Evolutionary conservation across 2,888 invertebrate species (phyloP), one percentile per base, ranked within the genome.

Genomic region (Drosophila stalkeri): DNA sequence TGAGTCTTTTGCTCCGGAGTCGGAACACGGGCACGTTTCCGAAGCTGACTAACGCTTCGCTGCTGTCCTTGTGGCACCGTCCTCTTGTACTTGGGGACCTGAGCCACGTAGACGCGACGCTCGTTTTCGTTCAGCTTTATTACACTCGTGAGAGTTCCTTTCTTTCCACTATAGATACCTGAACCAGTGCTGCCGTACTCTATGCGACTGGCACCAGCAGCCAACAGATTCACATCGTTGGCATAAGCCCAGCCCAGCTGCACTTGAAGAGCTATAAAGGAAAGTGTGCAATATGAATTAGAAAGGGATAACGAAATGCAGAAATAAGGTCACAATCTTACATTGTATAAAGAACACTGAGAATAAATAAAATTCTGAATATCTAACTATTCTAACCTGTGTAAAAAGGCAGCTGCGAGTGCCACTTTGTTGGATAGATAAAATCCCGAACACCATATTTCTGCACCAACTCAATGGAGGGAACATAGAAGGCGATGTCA

Each of bases 341-440:
- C n/a, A n/a, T n/a, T n/a, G n/a, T 23, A 23, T 23, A 23, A 3
- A 3, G 23, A 2, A 23, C 23, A 23, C 5, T 5, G 27, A 27
- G 27, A 5, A 27, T 27, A 27, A 27, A 27, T 4, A 27, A 27
- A 5, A 5, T 27, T 27, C 27, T 4, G 27, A 27, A 27, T 27
- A 27, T 27, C 27, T 6, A 27, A 5, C 27, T 6, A 6, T 27
- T 27, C 27, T 27, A 6, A 27, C 92, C 95, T 77, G 96, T 95
- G 57, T 96, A 92, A 90, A 96, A 97, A 0, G 98, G 98, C 69
- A 97, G 91, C 87, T 97, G 96, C 0, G 97, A 96, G 84, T 96
- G 96, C 98, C 98, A 98, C 92, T 96, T 96, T 0, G 96, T 95
- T 0, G 96, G 94, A 89, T 18, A 95, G 93, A 83, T 75, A 55